Percentiles rank a stretch among this genome's conserved stretches.
These are phyloP conservation scores for Dinocampus coccinellae DNA, from an alignment of 2,888 invertebrate genomes.

Conservation along the genomic window DNA sequence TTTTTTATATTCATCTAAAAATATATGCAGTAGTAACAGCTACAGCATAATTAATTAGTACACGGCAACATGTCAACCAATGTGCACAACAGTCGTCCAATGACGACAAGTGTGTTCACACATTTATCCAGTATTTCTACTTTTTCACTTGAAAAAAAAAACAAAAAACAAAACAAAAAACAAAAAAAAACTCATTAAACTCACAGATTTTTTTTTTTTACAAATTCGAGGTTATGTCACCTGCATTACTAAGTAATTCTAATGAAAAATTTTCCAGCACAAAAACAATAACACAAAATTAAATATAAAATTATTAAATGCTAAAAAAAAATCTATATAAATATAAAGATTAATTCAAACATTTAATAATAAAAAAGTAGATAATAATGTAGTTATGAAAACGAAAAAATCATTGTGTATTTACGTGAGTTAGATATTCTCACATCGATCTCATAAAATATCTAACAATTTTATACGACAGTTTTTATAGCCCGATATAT, in stretches of 20 bases:
- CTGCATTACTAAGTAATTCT: neutral
- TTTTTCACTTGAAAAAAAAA: too few relatives aligned
- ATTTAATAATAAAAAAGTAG: neutral
- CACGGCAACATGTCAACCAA: neutral
- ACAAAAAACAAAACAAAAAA: neutral
- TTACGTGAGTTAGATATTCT: neutral
- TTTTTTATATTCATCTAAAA: too few relatives aligned
- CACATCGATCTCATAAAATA: neutral
- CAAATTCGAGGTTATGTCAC: neutral
- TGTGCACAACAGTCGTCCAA: neutral
- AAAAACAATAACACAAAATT: neutral
- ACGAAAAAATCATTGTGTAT: neutral
- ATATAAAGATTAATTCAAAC: neutral
- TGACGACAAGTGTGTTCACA: neutral
- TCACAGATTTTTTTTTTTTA: neutral
- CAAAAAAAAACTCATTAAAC: conserved; percentile 12
- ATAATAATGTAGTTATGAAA: neutral
- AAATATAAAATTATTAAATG: neutral
- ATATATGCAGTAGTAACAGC: neutral
- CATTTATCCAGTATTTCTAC: neutral
- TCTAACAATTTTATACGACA: neutral
- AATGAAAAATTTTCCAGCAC: neutral
- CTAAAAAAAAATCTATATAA: neutral
- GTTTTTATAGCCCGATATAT: neutral
- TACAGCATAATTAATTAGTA: neutral